These are phyloP conservation scores for Natrix natrix DNA, from an alignment of 2,797 vertebrate genomes.

Conservation along the genomic window DNA sequence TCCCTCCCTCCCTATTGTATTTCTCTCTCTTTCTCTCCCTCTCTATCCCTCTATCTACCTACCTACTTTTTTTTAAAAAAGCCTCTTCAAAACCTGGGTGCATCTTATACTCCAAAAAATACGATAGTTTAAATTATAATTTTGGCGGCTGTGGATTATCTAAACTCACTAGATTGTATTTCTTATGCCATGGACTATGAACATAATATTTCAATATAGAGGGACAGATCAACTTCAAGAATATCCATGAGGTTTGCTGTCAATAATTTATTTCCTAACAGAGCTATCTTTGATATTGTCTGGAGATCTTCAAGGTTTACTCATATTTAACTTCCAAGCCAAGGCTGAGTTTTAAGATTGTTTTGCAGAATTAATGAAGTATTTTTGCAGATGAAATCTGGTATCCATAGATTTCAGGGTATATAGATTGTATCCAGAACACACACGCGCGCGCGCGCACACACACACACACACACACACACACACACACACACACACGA, in stretches of 20 bases:
- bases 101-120: no score
- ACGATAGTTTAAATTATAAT: neutral
- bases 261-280: neutral
- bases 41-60: no score
- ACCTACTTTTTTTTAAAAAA: no score
- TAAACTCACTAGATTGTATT: neutral
- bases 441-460: no score
- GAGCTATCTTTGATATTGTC: neutral
- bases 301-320: neutral
- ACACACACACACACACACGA: neutral
- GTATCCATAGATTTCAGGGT: neutral
- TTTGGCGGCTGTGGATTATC: neutral
- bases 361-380: neutral
- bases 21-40: no score
- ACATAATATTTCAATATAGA: neutral
- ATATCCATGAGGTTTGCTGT: neutral
- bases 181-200: neutral
- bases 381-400: neutral
- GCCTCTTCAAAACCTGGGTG: no score
- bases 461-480: no score
- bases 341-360: neutral
- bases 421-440: neutral
- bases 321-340: neutral
- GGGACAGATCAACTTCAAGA: neutral
- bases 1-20: no score